phyloP scores from a whole-genome alignment of 2,113 vertebrate species.

The Athene cunicularia region DNA sequence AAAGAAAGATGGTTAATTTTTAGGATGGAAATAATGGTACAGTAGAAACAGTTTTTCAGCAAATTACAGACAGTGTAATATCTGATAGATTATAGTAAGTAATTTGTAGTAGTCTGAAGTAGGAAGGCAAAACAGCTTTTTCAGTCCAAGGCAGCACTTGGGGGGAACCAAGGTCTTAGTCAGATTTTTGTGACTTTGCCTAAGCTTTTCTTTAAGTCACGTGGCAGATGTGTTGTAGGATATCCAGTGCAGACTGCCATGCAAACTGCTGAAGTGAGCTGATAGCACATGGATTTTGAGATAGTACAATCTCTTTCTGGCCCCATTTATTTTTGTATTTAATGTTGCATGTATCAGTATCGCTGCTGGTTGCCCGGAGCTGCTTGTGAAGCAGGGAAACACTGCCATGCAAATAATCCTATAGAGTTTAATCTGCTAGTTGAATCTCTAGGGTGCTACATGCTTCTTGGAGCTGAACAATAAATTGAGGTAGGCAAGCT shows the following conservation, averaged over 20 bases:
- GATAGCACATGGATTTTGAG: background rate
- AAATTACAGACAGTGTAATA: background rate
- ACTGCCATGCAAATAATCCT: background rate
- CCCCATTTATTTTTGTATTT: background rate
- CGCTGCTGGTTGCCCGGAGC: background rate
- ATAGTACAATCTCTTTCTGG: background rate
- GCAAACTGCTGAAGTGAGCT: background rate
- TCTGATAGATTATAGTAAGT: background rate
- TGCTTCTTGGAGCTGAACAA: background rate
- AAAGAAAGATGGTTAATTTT: background rate
- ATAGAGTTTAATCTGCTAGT: background rate
- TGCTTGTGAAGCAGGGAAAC: background rate
- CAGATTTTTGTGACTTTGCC: background rate
- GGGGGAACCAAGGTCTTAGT: rapidly evolving
- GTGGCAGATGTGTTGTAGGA: background rate
- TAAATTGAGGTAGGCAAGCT: background rate
- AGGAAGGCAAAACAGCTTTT: background rate
- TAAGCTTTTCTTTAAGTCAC: background rate
- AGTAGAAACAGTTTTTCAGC: background rate
- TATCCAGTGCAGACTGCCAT: background rate
- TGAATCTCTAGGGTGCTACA: background rate
- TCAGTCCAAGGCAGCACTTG: background rate
- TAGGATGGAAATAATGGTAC: background rate
- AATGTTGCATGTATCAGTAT: background rate
- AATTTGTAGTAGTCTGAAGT: background rate